Percentiles rank a stretch among this genome's conserved stretches.
These are phyloP conservation scores for Phoeniculus purpureus DNA, from an alignment of 2,797 vertebrate species.

Conservation along the genomic window DNA sequence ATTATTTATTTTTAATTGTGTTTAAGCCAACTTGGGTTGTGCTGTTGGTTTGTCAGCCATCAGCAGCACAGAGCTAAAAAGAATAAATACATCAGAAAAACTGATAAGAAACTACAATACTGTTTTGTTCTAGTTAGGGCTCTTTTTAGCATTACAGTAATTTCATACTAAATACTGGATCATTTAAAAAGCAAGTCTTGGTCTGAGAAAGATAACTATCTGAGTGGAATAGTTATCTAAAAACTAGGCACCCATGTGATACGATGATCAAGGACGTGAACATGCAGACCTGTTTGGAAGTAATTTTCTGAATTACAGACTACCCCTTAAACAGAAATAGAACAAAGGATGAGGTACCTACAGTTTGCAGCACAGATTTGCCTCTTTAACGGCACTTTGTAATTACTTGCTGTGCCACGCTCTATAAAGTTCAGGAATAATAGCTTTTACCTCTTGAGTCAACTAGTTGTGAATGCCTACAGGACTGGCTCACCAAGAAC, in stretches of 20 bases:
- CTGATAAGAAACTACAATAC: background rate
- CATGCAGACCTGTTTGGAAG: background rate
- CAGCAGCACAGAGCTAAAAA: background rate
- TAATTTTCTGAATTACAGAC: background rate
- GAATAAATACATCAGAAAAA: constrained; percentile 1
- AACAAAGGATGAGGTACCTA: background rate
- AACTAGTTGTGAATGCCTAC: background rate
- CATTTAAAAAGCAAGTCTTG: background rate
- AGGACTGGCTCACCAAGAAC: background rate
- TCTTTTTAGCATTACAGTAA: background rate
- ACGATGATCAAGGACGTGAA: background rate
- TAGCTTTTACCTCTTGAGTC: constrained; percentile 11
- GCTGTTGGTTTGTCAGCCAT: background rate
- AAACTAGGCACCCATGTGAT: background rate
- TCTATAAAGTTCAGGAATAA: constrained; percentile 33
- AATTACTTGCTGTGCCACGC: background rate
- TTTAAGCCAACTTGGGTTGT: background rate
- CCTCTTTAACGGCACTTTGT: background rate
- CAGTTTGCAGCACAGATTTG: background rate
- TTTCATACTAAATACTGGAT: background rate
- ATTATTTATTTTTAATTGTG: background rate
- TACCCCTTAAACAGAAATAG: background rate
- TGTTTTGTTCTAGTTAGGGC: background rate
- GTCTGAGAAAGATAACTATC: background rate
- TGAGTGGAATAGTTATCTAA: background rate